Percentiles rank a stretch among this genome's conserved stretches.
Evolutionary conservation across 2,797 vertebrate genomes (phyloP).

Genomic region (Enteromius thamalakanensis): DNA sequence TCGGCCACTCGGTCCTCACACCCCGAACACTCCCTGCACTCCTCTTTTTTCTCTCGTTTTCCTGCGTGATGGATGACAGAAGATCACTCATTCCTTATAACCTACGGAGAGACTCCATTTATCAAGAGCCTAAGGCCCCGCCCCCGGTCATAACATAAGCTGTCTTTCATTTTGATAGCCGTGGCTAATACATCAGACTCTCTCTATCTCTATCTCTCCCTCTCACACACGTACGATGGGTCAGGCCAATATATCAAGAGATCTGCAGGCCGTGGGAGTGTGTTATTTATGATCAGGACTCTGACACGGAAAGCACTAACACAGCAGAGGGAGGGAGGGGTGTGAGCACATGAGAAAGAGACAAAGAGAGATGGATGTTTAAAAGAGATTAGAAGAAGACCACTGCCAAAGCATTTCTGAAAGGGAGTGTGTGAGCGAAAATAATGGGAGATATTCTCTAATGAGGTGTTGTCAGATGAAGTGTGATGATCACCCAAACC

Average conservation of each 20-base stretch:
- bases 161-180: conserved; percentile 60
- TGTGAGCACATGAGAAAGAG: conserved; percentile 40
- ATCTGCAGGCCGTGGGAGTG: conserved; percentile 71
- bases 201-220: conserved; percentile 35
- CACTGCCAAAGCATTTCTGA: conserved; percentile 23
- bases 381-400: conserved; percentile 36
- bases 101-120: conserved; percentile 69
- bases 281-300: conserved; percentile 78
- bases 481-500: background rate
- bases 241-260: conserved; percentile 73
- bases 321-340: conserved; percentile 39
- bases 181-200: conserved; percentile 55
- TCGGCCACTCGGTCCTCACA: conserved; percentile 40
- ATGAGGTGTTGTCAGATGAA: conserved; percentile 24
- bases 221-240: conserved; percentile 62
- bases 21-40: conserved; percentile 38
- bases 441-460: conserved; percentile 32
- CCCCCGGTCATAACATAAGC: conserved; percentile 61
- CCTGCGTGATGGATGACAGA: conserved; percentile 71
- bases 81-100: conserved; percentile 74
- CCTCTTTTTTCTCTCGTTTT: conserved; percentile 57
- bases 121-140: conserved; percentile 66
- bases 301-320: conserved; percentile 70
- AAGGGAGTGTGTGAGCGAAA: background rate
- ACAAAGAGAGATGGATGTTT: conserved; percentile 43